These are phyloP conservation scores for Hoplodrina ambigua DNA, from an alignment of 2,888 invertebrate genomes.

Conservation along the genomic window DNA sequence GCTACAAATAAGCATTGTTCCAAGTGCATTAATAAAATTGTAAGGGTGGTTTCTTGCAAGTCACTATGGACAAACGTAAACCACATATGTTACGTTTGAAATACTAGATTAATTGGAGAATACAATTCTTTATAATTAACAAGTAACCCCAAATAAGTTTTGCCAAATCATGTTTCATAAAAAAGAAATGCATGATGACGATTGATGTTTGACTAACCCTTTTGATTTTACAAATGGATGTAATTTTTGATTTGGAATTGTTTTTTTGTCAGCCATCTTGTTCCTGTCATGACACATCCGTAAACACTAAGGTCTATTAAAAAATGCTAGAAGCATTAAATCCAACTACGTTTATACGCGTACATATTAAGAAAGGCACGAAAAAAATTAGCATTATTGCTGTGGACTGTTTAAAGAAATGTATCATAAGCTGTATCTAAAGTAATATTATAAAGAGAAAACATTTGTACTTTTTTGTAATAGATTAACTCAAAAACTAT, in stretches of 20 bases:
- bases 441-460: no score
- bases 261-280: not conserved
- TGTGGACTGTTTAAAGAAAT: no score
- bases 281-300: not conserved
- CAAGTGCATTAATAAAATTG: constrained; percentile 17
- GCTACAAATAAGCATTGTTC: not conserved
- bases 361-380: no score
- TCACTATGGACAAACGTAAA: constrained; percentile 76
- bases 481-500: no score
- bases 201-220: constrained; percentile 40
- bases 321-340: not conserved
- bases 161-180: constrained; percentile 44
- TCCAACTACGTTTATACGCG: not conserved
- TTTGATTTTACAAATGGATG: constrained; percentile 14
- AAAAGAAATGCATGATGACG: constrained; percentile 23
- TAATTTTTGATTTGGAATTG: not conserved
- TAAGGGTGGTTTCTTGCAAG: constrained; percentile 65
- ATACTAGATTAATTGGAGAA: constrained; percentile 62
- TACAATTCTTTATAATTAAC: constrained; percentile 60
- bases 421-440: no score
- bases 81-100: constrained; percentile 65
- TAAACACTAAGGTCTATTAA: not conserved
- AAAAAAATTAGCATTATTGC: no score
- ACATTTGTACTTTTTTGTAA: no score
- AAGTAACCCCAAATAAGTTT: constrained; percentile 36